Base-by-base conservation (phyloP, 2,888 invertebrate genomes). In the Carpatolechia fugitivella region DNA sequence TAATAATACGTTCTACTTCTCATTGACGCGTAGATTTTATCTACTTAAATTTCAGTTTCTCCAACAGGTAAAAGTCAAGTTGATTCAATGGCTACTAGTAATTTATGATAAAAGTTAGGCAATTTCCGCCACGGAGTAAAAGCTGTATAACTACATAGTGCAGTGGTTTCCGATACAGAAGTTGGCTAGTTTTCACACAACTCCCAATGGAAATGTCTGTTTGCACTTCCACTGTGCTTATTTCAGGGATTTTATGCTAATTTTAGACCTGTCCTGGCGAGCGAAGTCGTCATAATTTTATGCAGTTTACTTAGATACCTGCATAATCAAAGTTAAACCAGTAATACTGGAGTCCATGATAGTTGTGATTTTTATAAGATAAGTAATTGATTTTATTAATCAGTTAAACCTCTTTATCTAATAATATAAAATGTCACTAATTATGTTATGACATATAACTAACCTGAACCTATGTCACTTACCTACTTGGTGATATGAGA, bases 151-250 rank as follows among this genome's bases (percentile, higher is more conserved):
- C 10, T 10, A 33, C 14, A 14, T 6, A 11, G 7, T 50, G 20
- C 51, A 51, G 30, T 40, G 40, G 31, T 29, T 50, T 38, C 51
- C 51, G 14, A 51, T 40, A 51, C 14, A 31, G 20, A 18, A 49
- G 35, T 49, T 49, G n/a, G 30, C 6, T 20, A 49, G 20, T 58
- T 53, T 57, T 52, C 41, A 55, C 57, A 61, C 60, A 65, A 59
- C 65, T 66, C 68, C 66, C 65, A 72, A 73, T 75, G 70, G 67
- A 67, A 70, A 63, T 72, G 65, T 64, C 66, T 61, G 73, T 70
- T 69, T 57, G 58, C 64, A 61, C 62, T 64, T 54, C 58, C 54
- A 54, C 40, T 46, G 58, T 61, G 65, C 61, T 59, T 61, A 60
- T 59, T 57, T 60, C 59, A 44, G 48, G 44, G 52, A 63, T 54